A percentile compares a stretch with the other conserved stretches of the same genome.
These are phyloP conservation scores for Theretra japonica DNA, from an alignment of 2,888 invertebrate species.

Conservation along the genomic window DNA sequence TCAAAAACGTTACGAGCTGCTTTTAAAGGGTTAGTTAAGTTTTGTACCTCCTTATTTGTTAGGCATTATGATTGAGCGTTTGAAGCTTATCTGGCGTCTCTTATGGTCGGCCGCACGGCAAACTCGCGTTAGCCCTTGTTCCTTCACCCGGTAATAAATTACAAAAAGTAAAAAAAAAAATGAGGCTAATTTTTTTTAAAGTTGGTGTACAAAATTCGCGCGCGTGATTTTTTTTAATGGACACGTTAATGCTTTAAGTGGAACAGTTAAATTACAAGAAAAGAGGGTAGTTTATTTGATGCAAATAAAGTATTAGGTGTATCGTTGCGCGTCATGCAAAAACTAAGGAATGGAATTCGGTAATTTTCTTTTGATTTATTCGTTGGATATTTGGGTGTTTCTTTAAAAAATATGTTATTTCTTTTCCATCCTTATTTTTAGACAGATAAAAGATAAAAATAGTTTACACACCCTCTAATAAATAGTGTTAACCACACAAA, in stretches of 20 bases:
- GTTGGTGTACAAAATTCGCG: background rate
- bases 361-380: too few species aligned
- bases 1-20: background rate
- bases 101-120: conserved; percentile 19
- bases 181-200: background rate
- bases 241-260: conserved; percentile 12
- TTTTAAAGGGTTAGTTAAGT: background rate
- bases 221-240: conserved; percentile 11
- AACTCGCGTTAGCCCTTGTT: conserved; percentile 22
- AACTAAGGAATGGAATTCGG: too few species aligned
- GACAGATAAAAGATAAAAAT: too few species aligned
- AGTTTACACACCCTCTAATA: too few species aligned
- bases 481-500: background rate
- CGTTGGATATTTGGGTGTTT: too few species aligned
- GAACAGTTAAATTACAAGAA: background rate
- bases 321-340: too few species aligned
- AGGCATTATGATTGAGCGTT: conserved; percentile 20
- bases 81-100: background rate
- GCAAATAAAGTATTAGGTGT: too few species aligned
- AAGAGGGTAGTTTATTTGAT: background rate
- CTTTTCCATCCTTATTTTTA: too few species aligned
- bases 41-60: conserved; percentile 5
- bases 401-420: too few species aligned
- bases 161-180: conserved; percentile 14
- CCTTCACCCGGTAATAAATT: conserved; percentile 2